These are phyloP conservation scores for Nyctibius bracteatus DNA, from an alignment of 2,113 vertebrate species.

Conservation along the genomic window DNA sequence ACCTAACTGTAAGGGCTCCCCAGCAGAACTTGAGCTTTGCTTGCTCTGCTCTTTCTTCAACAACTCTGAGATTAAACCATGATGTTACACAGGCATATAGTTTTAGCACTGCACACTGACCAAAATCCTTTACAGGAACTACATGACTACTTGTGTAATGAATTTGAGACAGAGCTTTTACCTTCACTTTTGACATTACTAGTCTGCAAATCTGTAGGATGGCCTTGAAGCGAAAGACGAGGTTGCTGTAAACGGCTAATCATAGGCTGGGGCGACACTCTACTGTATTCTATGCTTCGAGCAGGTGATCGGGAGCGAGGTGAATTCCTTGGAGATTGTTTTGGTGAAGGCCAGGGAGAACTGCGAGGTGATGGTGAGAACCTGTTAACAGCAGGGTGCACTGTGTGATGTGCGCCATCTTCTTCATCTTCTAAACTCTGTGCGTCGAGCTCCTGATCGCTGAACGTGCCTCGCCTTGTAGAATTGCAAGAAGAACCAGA, in stretches of 20 bases:
- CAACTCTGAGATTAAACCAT: background rate
- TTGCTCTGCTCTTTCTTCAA: background rate
- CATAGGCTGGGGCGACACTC: conserved; percentile 91
- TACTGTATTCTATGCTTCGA: conserved; percentile 88
- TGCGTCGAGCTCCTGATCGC: conserved; percentile 95
- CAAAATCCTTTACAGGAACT: background rate
- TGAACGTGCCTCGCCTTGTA: conserved; percentile 89
- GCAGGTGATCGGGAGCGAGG: conserved; percentile 93
- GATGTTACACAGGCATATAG: background rate
- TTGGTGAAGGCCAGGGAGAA: conserved; percentile 91
- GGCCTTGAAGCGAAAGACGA: conserved; percentile 93
- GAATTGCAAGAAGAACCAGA: conserved; percentile 98
- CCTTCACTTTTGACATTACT: conserved; percentile 95
- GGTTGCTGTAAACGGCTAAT: conserved; percentile 95
- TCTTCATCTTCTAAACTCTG: conserved; percentile 98
- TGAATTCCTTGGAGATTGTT: conserved; percentile 87
- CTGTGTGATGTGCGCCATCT: conserved; percentile 84
- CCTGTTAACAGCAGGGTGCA: conserved; percentile 85
- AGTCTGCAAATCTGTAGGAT: conserved; percentile 87
- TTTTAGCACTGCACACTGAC: background rate
- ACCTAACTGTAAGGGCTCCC: background rate
- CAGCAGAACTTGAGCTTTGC: background rate
- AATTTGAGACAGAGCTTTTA: conserved; percentile 45
- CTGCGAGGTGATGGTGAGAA: conserved; percentile 94
- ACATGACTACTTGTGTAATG: background rate